These are phyloP conservation scores for Pica pica DNA, from an alignment of 2,113 vertebrate species.

Conservation along the genomic window DNA sequence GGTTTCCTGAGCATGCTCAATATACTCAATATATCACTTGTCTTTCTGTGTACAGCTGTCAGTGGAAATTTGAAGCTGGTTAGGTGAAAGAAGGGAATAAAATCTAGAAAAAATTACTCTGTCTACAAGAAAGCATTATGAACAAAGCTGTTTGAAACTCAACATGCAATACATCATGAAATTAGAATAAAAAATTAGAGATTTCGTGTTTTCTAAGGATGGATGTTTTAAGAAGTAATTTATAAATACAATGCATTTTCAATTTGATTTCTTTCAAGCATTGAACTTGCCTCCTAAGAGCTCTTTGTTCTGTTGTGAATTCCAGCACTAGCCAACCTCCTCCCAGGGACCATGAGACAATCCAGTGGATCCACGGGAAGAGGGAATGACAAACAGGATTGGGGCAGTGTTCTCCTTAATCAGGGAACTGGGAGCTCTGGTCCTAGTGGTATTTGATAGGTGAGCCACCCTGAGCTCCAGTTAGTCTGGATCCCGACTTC, in stretches of 20 bases:
- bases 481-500: not conserved
- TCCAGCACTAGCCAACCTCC: not conserved
- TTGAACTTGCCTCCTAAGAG: not conserved
- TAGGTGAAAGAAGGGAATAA: not conserved
- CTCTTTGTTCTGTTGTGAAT: not conserved
- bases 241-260: not conserved
- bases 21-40: not conserved
- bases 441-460: not conserved
- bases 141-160: not conserved
- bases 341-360: not conserved
- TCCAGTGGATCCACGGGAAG: not conserved
- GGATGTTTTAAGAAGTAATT: not conserved
- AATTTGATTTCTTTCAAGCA: not conserved
- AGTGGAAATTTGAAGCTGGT: not conserved
- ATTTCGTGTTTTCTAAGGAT: not conserved
- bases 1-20: conserved; percentile 33
- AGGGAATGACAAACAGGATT: too few relatives aligned
- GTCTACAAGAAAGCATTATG: not conserved
- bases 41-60: not conserved
- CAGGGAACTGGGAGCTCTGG: not conserved
- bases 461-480: not conserved
- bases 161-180: not conserved
- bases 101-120: not conserved
- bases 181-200: not conserved
- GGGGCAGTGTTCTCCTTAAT: not conserved